Percentiles rank a stretch among this genome's conserved stretches.
These are phyloP conservation scores for Laterallus jamaicensis DNA, from an alignment of 2,113 vertebrate genomes.

Conservation along the genomic window DNA sequence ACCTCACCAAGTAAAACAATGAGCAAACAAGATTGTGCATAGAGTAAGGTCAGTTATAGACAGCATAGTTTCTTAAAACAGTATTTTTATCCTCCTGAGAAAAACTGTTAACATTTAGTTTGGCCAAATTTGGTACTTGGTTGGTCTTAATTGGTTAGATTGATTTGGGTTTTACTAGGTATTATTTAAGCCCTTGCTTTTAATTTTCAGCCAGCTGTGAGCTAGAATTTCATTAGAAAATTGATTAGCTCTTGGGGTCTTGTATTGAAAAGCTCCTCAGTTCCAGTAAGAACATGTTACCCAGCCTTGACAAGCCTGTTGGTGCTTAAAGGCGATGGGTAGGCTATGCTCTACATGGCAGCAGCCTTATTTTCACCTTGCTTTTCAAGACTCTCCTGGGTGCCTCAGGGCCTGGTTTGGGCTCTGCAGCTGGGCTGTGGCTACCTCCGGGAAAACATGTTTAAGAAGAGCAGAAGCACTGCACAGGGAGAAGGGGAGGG, in stretches of 20 bases:
- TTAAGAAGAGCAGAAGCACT: background rate
- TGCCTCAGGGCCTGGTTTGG: background rate
- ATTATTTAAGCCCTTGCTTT: background rate
- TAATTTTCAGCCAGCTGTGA: background rate
- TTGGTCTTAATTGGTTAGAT: background rate
- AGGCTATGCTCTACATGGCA: background rate
- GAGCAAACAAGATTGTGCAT: accelerated
- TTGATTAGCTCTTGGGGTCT: background rate
- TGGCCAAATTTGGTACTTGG: background rate
- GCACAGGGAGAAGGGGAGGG: background rate
- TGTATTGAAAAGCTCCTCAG: background rate
- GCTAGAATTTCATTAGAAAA: background rate
- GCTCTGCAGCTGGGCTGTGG: accelerated
- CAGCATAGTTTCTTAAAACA: background rate
- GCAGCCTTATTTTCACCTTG: background rate
- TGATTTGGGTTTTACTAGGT: background rate
- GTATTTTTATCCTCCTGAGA: background rate
- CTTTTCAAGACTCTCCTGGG: accelerated
- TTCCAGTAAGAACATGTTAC: background rate
- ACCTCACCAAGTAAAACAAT: background rate
- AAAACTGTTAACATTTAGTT: background rate
- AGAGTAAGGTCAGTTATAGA: background rate
- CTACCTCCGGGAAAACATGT: background rate
- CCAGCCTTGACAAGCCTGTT: background rate
- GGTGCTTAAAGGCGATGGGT: background rate